Percentiles rank a stretch among this genome's conserved stretches.
These are phyloP conservation scores for Nysson spinosus DNA, from an alignment of 2,888 invertebrate species.

Conservation along the genomic window DNA sequence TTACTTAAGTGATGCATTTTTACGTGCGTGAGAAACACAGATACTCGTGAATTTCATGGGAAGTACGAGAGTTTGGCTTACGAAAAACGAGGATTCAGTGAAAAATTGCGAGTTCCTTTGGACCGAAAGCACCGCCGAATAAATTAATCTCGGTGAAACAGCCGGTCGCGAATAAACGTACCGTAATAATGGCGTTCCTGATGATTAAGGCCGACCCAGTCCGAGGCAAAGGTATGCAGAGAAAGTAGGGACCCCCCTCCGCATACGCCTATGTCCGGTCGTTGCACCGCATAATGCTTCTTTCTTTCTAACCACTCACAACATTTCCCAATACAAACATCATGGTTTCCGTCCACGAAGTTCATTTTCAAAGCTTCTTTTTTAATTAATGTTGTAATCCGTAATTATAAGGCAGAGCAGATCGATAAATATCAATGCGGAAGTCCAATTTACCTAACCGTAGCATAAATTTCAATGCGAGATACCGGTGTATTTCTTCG, in stretches of 20 bases:
- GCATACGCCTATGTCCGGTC: conserved; percentile 63
- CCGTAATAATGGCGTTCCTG: conserved; percentile 56
- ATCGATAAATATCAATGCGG: no score
- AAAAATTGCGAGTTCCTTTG: not conserved
- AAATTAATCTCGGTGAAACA: conserved; percentile 57
- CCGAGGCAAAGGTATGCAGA: conserved; percentile 63
- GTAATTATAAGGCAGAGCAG: no score
- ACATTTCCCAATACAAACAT: conserved; percentile 14
- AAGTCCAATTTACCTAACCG: no score
- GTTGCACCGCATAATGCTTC: conserved; percentile 55
- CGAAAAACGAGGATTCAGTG: conserved; percentile 11
- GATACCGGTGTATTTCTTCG: no score
- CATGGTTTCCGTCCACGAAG: not conserved
- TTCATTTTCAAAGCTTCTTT: no score
- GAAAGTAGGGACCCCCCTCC: conserved; percentile 63
- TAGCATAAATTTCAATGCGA: no score
- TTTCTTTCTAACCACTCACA: conserved; percentile 36
- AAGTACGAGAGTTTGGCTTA: conserved; percentile 5
- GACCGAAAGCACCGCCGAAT: conserved; percentile 33
- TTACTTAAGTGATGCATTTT: not conserved
- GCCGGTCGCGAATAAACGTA: conserved; percentile 47
- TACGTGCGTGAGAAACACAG: not conserved
- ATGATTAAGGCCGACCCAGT: conserved; percentile 66
- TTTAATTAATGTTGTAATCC: no score
- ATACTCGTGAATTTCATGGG: not conserved